A percentile compares a stretch with the other conserved stretches of the same genome.
Evolutionary conservation across 2,888 invertebrate genomes (phyloP).

Genomic region (Hecatera dysodea): DNA sequence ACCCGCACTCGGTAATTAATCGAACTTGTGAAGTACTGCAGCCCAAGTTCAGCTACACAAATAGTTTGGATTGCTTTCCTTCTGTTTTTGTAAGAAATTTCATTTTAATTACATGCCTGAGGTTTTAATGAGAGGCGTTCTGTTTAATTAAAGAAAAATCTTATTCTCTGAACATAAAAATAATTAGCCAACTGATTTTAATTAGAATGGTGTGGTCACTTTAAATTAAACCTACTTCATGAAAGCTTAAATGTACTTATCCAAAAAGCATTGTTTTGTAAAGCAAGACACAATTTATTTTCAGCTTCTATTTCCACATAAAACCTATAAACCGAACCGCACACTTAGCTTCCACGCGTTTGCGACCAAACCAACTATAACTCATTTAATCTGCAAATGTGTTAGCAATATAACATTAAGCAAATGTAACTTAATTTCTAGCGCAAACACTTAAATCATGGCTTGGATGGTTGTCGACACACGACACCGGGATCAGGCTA

Average conservation of each 20-base stretch:
- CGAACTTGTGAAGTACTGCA: slow-evolving; percentile 54
- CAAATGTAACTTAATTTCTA: slow-evolving; percentile 57
- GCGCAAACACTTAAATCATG: slow-evolving; percentile 61
- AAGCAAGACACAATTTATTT: background rate
- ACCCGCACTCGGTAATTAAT: slow-evolving; percentile 57
- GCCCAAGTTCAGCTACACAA: slow-evolving; percentile 43
- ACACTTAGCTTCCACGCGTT: slow-evolving; percentile 4
- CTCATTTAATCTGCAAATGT: slow-evolving; percentile 28
- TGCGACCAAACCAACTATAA: slow-evolving; percentile 23
- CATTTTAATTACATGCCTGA: slow-evolving; percentile 49
- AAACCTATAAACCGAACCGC: background rate
- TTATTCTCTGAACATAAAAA: slow-evolving; percentile 13
- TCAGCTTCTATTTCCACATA: background rate
- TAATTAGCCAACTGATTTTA: background rate
- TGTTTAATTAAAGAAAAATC: slow-evolving; percentile 4
- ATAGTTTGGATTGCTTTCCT: slow-evolving; percentile 43
- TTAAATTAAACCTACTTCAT: background rate
- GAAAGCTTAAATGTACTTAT: background rate
- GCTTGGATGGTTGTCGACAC: too few relatives aligned
- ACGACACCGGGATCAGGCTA: too few relatives aligned
- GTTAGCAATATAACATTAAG: slow-evolving; percentile 43
- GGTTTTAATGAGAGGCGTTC: slow-evolving; percentile 33
- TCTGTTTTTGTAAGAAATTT: slow-evolving; percentile 44
- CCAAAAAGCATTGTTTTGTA: background rate
- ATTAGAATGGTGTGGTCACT: background rate